Conservation (phyloP, 2,888 invertebrate genomes). For the Leptinotarsa peninsularis region DNA sequence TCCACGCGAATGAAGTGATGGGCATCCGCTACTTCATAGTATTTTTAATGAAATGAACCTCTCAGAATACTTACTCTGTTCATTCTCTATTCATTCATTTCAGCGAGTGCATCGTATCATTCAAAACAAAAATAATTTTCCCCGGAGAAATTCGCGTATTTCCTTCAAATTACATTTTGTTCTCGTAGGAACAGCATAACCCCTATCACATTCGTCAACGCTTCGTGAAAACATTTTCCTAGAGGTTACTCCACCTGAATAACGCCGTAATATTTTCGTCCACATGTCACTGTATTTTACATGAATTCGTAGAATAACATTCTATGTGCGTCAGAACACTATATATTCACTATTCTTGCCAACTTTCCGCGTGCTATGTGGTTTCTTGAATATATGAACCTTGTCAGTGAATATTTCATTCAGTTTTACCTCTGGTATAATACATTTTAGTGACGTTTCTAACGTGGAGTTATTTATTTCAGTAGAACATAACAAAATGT, state of each 20-base stretch:
- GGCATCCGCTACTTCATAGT: too few species aligned
- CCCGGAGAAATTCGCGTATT: background rate
- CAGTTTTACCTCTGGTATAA: background rate
- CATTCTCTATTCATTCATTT: background rate
- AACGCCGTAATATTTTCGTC: background rate
- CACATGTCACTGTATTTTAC: background rate
- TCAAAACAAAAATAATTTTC: background rate
- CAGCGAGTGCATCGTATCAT: background rate
- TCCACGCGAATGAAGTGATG: too few species aligned
- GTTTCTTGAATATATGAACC: background rate
- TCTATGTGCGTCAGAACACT: background rate
- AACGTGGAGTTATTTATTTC: too few species aligned
- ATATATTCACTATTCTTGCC: background rate
- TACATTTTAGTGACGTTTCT: too few species aligned
- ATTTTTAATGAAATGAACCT: too few species aligned
- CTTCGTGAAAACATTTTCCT: constrained; percentile 3
- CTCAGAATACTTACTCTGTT: background rate
- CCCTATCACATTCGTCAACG: constrained; percentile 10
- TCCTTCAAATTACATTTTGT: background rate
- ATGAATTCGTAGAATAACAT: background rate
- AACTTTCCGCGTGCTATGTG: background rate
- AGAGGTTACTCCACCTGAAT: background rate
- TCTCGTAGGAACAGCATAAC: background rate
- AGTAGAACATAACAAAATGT: too few species aligned
- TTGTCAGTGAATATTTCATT: background rate